A percentile compares a stretch with the other conserved stretches of the same genome.
These are phyloP conservation scores for Fratercula arctica DNA, from an alignment of 2,797 vertebrate species.

Conservation along the genomic window DNA sequence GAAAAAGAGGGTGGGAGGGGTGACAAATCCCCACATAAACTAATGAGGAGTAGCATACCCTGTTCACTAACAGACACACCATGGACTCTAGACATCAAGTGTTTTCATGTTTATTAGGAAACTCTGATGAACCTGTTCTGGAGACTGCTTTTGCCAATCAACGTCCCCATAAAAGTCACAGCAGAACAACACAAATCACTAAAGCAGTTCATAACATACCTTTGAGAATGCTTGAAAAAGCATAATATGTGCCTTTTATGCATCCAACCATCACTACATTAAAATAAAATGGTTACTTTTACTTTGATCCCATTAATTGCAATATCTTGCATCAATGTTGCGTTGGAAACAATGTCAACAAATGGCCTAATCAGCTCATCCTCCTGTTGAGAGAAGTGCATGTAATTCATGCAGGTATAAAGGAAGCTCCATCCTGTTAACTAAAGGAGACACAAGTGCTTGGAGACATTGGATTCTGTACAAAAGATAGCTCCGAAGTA, in stretches of 20 bases:
- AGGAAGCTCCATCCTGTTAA: background rate
- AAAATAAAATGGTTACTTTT: background rate
- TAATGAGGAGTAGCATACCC: background rate
- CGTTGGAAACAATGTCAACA: background rate
- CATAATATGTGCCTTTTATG: background rate
- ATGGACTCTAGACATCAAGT: background rate
- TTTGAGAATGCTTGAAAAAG: background rate
- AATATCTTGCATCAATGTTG: background rate
- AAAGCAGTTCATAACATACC: background rate
- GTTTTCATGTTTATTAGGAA: background rate
- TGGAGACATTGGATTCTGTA: background rate
- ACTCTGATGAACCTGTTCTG: background rate
- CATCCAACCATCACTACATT: background rate
- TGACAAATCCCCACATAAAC: background rate
- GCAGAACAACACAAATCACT: background rate
- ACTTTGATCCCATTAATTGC: background rate
- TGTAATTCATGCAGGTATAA: background rate
- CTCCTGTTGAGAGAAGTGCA: background rate
- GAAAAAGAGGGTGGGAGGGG: fast-evolving
- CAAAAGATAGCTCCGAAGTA: background rate
- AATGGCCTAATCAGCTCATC: background rate
- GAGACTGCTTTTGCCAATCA: background rate
- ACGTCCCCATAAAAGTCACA: background rate
- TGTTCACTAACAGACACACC: background rate
- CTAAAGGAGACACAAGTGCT: background rate